A percentile compares a stretch with the other conserved stretches of the same genome.
These are phyloP conservation scores for Parasteatoda lunata DNA, from an alignment of 2,888 invertebrate species.

Conservation along the genomic window DNA sequence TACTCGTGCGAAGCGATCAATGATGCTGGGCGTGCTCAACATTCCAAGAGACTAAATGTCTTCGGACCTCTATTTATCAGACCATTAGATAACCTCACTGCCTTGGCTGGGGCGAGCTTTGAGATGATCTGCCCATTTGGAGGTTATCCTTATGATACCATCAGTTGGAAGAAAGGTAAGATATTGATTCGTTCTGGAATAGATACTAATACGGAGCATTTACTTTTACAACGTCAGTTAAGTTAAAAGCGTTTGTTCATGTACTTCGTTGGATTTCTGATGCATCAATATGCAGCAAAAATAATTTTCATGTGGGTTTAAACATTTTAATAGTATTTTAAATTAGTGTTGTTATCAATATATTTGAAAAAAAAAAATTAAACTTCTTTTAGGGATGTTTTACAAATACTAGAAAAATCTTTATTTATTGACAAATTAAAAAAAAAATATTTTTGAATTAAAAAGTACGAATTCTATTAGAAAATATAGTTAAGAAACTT, in stretches of 20 bases:
- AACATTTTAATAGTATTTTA: too few species aligned
- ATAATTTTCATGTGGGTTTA: too few species aligned
- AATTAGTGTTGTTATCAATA: too few species aligned
- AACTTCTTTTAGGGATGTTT: too few species aligned
- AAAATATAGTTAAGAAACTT: too few species aligned
- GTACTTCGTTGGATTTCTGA: neutral
- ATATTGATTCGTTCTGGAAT: neutral
- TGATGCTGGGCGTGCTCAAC: conserved; percentile 63
- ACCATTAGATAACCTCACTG: conserved; percentile 69
- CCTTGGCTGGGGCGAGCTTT: conserved; percentile 66
- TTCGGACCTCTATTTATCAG: conserved; percentile 69
- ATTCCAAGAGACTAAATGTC: conserved; percentile 70
- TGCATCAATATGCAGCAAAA: neutral
- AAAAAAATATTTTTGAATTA: too few species aligned
- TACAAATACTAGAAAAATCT: too few species aligned
- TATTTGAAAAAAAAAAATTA: too few species aligned
- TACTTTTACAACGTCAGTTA: neutral
- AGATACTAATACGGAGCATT: neutral
- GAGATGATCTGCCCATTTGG: conserved; percentile 69
- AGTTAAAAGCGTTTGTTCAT: neutral
- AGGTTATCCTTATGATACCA: conserved; percentile 69
- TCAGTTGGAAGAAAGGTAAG: conserved; percentile 70
- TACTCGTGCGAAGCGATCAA: conserved; percentile 70
- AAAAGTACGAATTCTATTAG: too few species aligned
- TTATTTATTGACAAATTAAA: too few species aligned